Base-by-base conservation (phyloP, 1,140 invertebrate species). In the Brachionus manjavacas region DNA sequence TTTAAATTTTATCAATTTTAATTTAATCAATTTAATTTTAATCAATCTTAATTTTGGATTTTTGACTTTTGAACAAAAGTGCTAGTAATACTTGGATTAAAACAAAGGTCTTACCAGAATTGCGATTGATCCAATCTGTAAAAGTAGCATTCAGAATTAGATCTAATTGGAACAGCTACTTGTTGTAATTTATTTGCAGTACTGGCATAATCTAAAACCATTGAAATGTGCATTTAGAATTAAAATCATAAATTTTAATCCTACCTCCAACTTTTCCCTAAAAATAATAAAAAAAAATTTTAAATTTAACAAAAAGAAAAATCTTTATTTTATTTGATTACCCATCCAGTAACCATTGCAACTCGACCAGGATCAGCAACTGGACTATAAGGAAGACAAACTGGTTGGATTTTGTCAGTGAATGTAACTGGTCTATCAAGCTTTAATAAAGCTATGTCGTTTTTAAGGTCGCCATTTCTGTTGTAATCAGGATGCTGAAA, bases 401-500 rank as follows among this genome's bases (percentile, higher is more conserved):
- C 92, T 0, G 93, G 92, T 0, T 91, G 91, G 20, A 94, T 91
- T 60, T 88, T 88, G 84, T 80, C 87, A 41, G 87, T 91, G 85
- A 91, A 93, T 4, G 55, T 78, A 1, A 94, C 92, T 0, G 86
- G 84, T 0, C 86, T 84, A 1, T 78, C 49, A 0, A 92, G 87
- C 46, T 87, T 89, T 0, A 94, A 35, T 1, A 94, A 86, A 0
- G 91, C 92, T 4, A 94, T 91, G 86, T 94, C 93, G 85, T 93
- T 91, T 84, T 90, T 85, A 28, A 88, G 84, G 0, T 72, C 88
- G 4, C 28, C 52, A 20, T 60, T 35, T 1, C 4, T 1, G 4
- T 88, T 84, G 74, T 88, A 89, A 20, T 14, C 16, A 28, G 49
- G 49, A 81, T 81, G 28, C 79, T 81, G 23, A 31, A 76, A 49